Percentiles rank a stretch among this genome's conserved stretches.
These are phyloP conservation scores for Hartigia nigra DNA, from an alignment of 2,888 invertebrate genomes.

Conservation along the genomic window DNA sequence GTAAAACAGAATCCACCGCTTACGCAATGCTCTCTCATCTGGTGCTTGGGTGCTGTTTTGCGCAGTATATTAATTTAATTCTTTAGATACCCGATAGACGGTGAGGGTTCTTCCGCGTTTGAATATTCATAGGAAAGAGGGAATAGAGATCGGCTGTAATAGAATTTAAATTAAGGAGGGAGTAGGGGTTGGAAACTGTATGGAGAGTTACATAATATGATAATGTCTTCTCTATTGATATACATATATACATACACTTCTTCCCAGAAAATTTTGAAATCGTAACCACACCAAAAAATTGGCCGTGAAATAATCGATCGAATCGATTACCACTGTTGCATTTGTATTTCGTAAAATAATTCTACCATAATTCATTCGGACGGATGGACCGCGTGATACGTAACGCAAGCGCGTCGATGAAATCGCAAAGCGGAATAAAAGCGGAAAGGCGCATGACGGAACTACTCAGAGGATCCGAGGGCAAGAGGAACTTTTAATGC, in stretches of 20 bases:
- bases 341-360: not conserved
- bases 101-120: slow-evolving; percentile 51
- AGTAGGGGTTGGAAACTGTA: slow-evolving; percentile 46
- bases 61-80: slow-evolving; percentile 65
- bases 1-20: not conserved
- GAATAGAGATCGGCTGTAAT: slow-evolving; percentile 66
- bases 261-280: not conserved
- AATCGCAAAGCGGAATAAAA: slow-evolving; percentile 29
- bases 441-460: slow-evolving; percentile 12
- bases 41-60: slow-evolving; percentile 49
- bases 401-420: not conserved
- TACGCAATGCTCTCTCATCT: not conserved
- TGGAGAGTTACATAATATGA: slow-evolving; percentile 56
- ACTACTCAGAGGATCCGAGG: not conserved
- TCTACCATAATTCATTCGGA: not conserved
- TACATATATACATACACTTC: slow-evolving; percentile 24
- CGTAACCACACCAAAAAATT: not conserved
- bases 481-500: slow-evolving; percentile 49
- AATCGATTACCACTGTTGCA: not conserved
- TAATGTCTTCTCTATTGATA: slow-evolving; percentile 54
- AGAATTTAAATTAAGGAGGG: slow-evolving; percentile 65
- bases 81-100: slow-evolving; percentile 65
- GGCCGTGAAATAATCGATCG: not conserved
- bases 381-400: not conserved
- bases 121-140: slow-evolving; percentile 66